Conservation (phyloP, 1,140 invertebrate species). For the Tetraneura akinire region DNA sequence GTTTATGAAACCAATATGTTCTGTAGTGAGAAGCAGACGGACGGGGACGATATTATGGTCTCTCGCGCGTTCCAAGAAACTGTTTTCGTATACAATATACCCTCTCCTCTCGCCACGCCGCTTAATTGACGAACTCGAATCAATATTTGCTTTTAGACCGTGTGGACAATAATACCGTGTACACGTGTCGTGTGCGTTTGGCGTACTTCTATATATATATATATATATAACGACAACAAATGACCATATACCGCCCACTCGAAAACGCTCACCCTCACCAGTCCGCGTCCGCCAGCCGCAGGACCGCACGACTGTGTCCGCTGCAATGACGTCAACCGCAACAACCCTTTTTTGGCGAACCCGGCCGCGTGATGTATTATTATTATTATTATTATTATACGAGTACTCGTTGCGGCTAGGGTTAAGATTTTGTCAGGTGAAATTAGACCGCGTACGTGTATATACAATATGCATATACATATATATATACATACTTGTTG, state of each 20-base stretch:
- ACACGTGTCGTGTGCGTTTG: not conserved
- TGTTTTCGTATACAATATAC: not conserved
- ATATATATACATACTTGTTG: too few relatives aligned
- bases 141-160: slow-evolving; percentile 27
- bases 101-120: not conserved
- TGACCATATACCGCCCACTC: slow-evolving; percentile 4
- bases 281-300: too few relatives aligned
- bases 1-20: not conserved
- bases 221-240: slow-evolving; percentile 48
- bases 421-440: slow-evolving; percentile 27
- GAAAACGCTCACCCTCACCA: not conserved
- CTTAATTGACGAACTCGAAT: slow-evolving; percentile 41
- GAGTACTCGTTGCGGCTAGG: not conserved
- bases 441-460: slow-evolving; percentile 10
- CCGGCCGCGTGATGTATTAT: too few relatives aligned
- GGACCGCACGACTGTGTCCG: not conserved
- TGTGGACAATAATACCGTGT: not conserved
- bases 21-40: too few relatives aligned
- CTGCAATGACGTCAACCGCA: slow-evolving; percentile 32
- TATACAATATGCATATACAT: too few relatives aligned
- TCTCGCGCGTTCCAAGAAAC: too few relatives aligned
- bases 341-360: slow-evolving; percentile 35
- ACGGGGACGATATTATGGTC: too few relatives aligned
- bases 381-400: not conserved
- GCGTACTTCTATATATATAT: too few relatives aligned